A percentile compares a stretch with the other conserved stretches of the same genome.
These are phyloP conservation scores for Catostylus mosaicus DNA, from an alignment of 30 jellyfish, hydroid and myxozoan species.

Conservation along the genomic window DNA sequence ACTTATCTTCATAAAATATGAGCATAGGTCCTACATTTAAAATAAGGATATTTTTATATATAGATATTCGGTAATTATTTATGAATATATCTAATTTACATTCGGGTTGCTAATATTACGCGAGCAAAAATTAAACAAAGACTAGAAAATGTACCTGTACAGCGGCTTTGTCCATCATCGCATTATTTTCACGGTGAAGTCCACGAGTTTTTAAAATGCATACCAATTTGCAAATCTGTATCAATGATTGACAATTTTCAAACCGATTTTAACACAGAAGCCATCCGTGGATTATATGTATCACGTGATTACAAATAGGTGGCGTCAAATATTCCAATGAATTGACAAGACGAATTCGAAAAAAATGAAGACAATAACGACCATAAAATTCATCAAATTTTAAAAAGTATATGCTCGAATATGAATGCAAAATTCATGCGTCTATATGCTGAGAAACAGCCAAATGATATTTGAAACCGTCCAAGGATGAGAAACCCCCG, in stretches of 20 bases:
- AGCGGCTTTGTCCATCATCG: constrained; percentile 7
- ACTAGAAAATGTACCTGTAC: constrained; percentile 14
- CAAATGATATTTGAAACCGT: constrained; percentile 54
- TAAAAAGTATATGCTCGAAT: neutral
- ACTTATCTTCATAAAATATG: neutral
- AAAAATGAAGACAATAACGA: neutral
- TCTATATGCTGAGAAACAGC: constrained; percentile 34
- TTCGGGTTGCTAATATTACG: neutral
- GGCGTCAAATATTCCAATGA: constrained; percentile 55
- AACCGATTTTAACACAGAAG: constrained; percentile 61
- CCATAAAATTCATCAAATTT: neutral
- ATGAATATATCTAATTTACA: constrained; percentile 6
- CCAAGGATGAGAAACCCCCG: constrained; percentile 42
- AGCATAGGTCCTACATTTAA: neutral
- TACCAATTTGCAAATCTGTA: constrained; percentile 46
- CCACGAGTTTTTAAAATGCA: constrained; percentile 8
- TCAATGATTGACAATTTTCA: constrained; percentile 63
- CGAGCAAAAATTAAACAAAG: neutral
- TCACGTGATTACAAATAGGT: constrained; percentile 68
- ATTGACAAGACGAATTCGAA: neutral
- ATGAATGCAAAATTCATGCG: constrained; percentile 35
- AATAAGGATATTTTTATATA: neutral
- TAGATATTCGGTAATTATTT: constrained; percentile 12
- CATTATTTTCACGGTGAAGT: neutral
- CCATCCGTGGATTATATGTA: constrained; percentile 60